Conservation (phyloP, 1,140 invertebrate species). For the Vanessa tameamea region DNA sequence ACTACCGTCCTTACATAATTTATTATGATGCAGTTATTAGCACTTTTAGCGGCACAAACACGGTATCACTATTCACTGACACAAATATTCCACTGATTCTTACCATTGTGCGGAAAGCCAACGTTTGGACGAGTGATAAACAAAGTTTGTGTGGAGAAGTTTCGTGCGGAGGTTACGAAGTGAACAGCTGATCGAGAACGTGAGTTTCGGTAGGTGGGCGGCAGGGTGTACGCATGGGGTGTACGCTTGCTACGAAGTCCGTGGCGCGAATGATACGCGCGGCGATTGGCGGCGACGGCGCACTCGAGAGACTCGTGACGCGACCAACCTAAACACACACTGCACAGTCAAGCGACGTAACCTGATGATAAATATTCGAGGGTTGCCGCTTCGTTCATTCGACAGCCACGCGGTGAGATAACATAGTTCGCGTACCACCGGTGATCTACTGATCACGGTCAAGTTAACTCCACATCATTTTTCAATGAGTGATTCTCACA, state of each 20-base stretch:
- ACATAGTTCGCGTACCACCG: constrained; percentile 56
- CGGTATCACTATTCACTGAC: constrained; percentile 57
- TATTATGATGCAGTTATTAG: constrained; percentile 21
- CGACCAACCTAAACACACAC: constrained; percentile 59
- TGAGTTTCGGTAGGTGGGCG: constrained; percentile 45
- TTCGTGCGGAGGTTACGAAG: constrained; percentile 32
- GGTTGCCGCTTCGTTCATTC: constrained; percentile 67
- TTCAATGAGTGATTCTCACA: constrained; percentile 55
- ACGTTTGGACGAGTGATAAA: constrained; percentile 25
- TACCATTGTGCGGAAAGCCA: constrained; percentile 65
- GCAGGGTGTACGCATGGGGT: constrained; percentile 47
- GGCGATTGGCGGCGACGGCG: constrained; percentile 65
- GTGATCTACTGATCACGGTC: constrained; percentile 58
- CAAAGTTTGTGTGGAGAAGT: constrained; percentile 36
- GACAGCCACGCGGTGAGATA: constrained; percentile 65
- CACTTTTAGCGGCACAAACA: constrained; percentile 28
- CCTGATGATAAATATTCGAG: constrained; percentile 68
- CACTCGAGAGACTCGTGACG: constrained; percentile 65
- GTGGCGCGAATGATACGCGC: constrained; percentile 72
- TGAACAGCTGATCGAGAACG: constrained; percentile 71
- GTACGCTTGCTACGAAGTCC: constrained; percentile 64
- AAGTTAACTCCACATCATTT: constrained; percentile 55
- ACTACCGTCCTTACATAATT: constrained; percentile 24
- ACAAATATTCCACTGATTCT: constrained; percentile 61
- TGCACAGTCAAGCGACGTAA: constrained; percentile 58